A percentile compares a stretch with the other conserved stretches of the same genome.
Evolutionary conservation across 2,797 vertebrate genomes (phyloP).

Genomic region (Acanthurus lineatus): DNA sequence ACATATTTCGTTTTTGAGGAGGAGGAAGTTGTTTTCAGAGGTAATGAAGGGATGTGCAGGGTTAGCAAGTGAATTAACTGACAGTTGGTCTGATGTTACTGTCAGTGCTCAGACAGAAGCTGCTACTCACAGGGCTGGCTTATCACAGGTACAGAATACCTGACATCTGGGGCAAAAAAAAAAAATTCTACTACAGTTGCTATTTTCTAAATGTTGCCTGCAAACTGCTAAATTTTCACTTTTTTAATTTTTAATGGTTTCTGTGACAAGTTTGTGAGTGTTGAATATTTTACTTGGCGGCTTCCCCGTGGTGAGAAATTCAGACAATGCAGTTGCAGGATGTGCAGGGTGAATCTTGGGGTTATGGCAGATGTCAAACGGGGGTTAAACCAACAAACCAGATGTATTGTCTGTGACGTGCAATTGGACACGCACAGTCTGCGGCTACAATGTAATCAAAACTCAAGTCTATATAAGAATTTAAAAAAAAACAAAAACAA

Average conservation of each 20-base stretch:
- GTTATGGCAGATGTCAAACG: constrained; percentile 38
- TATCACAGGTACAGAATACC: constrained; percentile 39
- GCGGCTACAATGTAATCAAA: constrained; percentile 33
- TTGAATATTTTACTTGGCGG: constrained; percentile 50
- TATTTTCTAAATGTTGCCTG: constrained; percentile 13
- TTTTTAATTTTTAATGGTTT: constrained; percentile 24
- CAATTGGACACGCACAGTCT: constrained; percentile 25
- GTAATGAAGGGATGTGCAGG: constrained; percentile 55
- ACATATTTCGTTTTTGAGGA: constrained; percentile 27
- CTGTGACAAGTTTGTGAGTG: constrained; percentile 9
- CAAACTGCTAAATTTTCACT: constrained; percentile 13
- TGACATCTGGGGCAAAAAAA: constrained; percentile 23
- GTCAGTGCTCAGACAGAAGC: constrained; percentile 53
- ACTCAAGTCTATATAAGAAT: constrained; percentile 23
- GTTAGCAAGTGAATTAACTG: constrained; percentile 71
- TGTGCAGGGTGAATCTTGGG: constrained; percentile 48
- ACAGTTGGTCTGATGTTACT: constrained; percentile 64
- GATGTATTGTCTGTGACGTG: constrained; percentile 14
- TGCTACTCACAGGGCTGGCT: constrained; percentile 33
- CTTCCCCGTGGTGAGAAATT: constrained; percentile 49
- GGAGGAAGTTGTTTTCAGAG: constrained; percentile 48
- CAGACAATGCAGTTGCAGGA: constrained; percentile 70
- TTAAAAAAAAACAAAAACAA: neutral
- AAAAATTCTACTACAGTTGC: constrained; percentile 7
- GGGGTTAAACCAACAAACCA: constrained; percentile 41